A percentile compares a stretch with the other conserved stretches of the same genome.
These are phyloP conservation scores for Athene noctua DNA, from an alignment of 2,113 vertebrate genomes.

Conservation along the genomic window DNA sequence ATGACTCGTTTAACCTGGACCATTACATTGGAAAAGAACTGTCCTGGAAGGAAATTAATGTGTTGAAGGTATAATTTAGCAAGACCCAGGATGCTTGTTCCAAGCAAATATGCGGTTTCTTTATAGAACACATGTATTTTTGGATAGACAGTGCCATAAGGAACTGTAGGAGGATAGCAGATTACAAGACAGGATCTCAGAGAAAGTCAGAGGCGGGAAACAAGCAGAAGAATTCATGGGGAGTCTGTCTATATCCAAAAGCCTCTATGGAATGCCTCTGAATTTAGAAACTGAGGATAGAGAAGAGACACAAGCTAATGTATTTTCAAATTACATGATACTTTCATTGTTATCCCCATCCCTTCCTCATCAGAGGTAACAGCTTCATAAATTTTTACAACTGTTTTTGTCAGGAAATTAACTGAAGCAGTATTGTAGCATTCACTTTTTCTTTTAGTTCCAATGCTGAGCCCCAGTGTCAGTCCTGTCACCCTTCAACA, in stretches of 20 bases:
- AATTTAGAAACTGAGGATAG: background rate
- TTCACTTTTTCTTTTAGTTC: background rate
- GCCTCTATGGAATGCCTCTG: background rate
- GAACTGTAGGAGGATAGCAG: slow-evolving; percentile 51
- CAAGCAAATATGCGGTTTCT: slow-evolving; percentile 12
- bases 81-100: background rate
- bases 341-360: background rate
- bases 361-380: background rate
- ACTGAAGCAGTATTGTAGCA: background rate
- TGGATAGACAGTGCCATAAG: slow-evolving; percentile 42
- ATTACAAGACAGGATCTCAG: slow-evolving; percentile 23
- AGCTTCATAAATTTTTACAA: background rate
- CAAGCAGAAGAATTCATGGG: background rate
- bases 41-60: background rate
- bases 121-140: slow-evolving; percentile 37
- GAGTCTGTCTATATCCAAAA: background rate
- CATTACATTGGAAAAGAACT: background rate
- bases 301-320: background rate
- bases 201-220: slow-evolving; percentile 40
- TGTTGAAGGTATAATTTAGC: background rate
- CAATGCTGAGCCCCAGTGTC: background rate
- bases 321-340: background rate
- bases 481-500: background rate
- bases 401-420: background rate
- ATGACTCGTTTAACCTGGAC: background rate